Conservation (phyloP, 2,888 invertebrate species). For the Parapristionchus giblindavisi region DNA sequence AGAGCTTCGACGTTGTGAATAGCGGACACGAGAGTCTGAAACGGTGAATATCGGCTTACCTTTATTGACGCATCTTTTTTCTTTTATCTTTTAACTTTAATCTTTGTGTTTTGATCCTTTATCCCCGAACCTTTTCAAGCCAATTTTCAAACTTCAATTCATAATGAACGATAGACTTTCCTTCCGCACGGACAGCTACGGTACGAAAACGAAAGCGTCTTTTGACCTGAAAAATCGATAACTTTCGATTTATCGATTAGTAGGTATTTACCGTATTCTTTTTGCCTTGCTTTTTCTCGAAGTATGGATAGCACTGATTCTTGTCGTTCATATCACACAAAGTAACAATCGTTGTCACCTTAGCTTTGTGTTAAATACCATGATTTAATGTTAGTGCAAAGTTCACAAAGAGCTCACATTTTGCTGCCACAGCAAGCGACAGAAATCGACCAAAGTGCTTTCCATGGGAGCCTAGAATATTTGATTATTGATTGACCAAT, state of each 20-base stretch:
- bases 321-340: slow-evolving; percentile 10
- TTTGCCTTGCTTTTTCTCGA: slow-evolving; percentile 31
- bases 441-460: slow-evolving; percentile 28
- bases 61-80: no score
- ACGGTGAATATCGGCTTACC: neutral
- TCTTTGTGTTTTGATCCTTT: no score
- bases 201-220: neutral
- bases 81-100: no score
- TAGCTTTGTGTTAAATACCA: no score
- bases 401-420: no score
- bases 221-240: neutral
- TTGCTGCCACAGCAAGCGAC: slow-evolving; percentile 31
- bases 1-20: slow-evolving; percentile 16
- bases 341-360: slow-evolving; percentile 16
- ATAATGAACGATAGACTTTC: slow-evolving; percentile 18
- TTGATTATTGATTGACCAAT: no score
- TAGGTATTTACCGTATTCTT: slow-evolving; percentile 13
- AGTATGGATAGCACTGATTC: slow-evolving; percentile 10
- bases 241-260: neutral
- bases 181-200: slow-evolving; percentile 10
- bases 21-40: slow-evolving; percentile 12
- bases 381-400: no score
- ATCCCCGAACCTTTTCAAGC: slow-evolving; percentile 23
- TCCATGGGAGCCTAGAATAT: slow-evolving; percentile 28
- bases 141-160: slow-evolving; percentile 32